Percentiles rank a stretch among this genome's conserved stretches.
Conservation (phyloP, 2,888 invertebrate genomes). For the Octodonta nipae region DNA sequence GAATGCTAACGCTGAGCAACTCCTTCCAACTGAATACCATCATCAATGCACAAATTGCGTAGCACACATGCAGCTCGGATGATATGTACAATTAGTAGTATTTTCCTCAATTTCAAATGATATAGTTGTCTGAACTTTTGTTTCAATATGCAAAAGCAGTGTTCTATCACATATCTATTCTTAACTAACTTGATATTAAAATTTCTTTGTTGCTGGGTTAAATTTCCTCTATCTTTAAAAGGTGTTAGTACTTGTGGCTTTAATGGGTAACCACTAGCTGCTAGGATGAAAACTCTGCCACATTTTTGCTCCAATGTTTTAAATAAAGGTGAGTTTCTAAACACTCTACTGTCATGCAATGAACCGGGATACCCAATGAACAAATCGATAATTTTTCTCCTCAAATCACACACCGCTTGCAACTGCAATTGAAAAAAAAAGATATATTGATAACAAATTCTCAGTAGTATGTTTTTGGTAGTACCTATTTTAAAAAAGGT, state of each 20-base stretch:
- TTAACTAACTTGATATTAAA: constrained; percentile 10
- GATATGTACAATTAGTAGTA: neutral
- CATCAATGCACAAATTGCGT: no score
- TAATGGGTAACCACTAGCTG: constrained; percentile 5
- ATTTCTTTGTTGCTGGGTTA: constrained; percentile 8
- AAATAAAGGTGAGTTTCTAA: constrained; percentile 6
- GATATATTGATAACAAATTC: no score
- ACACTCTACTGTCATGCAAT: constrained; percentile 6
- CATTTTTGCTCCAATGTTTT: constrained; percentile 7
- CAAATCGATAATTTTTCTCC: constrained; percentile 6
- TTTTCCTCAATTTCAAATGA: constrained; percentile 2
- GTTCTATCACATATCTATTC: constrained; percentile 9
- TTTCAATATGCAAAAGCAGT: constrained; percentile 3
- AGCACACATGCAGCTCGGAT: no score
- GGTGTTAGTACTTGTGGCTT: constrained; percentile 9
- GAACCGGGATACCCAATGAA: constrained; percentile 5
- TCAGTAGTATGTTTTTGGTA: neutral
- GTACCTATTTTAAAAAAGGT: constrained; percentile 1
- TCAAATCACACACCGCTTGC: constrained; percentile 7
- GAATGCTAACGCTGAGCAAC: no score
- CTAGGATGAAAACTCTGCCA: constrained; percentile 8
- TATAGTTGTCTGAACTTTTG: constrained; percentile 3
- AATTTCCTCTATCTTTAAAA: constrained; percentile 11
- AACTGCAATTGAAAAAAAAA: constrained; percentile 4
- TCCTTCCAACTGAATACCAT: no score